A percentile compares a stretch with the other conserved stretches of the same genome.
These are phyloP conservation scores for Rhynchomys soricoides DNA, from an alignment of 2,113 vertebrate species.

Conservation along the genomic window DNA sequence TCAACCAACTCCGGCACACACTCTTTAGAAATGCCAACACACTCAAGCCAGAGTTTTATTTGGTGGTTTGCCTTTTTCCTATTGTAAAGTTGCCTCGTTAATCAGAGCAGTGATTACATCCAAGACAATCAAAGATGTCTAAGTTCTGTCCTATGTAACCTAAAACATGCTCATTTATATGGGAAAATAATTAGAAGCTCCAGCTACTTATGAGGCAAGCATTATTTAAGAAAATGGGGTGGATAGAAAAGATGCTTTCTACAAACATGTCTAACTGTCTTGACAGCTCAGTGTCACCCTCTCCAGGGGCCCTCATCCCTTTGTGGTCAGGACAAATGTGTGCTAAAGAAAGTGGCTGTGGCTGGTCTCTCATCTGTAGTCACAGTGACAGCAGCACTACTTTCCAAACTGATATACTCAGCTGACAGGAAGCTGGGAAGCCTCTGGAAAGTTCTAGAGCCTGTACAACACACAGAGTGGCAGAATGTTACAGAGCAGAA, in stretches of 20 bases:
- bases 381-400: neutral
- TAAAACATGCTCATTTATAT: slow-evolving; percentile 47
- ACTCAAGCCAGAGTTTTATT: neutral
- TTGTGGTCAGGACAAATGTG: slow-evolving; percentile 52
- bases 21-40: slow-evolving; percentile 21
- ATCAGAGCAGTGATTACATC: slow-evolving; percentile 75
- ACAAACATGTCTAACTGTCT: slow-evolving; percentile 11
- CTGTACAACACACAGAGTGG: neutral
- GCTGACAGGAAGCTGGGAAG: slow-evolving; percentile 34
- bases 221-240: neutral
- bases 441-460: neutral
- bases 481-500: neutral
- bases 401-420: slow-evolving; percentile 23
- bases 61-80: slow-evolving; percentile 28
- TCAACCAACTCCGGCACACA: neutral
- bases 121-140: slow-evolving; percentile 51
- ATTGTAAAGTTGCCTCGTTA: slow-evolving; percentile 39
- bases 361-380: neutral
- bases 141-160: slow-evolving; percentile 8
- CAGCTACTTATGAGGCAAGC: slow-evolving; percentile 41
- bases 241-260: slow-evolving; percentile 34
- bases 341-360: neutral
- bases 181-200: neutral
- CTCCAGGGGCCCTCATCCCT: slow-evolving; percentile 7
- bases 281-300: slow-evolving; percentile 40